A percentile compares a stretch with the other conserved stretches of the same genome.
Conservation (phyloP, 2,888 invertebrate species). For the Biston betularia region DNA sequence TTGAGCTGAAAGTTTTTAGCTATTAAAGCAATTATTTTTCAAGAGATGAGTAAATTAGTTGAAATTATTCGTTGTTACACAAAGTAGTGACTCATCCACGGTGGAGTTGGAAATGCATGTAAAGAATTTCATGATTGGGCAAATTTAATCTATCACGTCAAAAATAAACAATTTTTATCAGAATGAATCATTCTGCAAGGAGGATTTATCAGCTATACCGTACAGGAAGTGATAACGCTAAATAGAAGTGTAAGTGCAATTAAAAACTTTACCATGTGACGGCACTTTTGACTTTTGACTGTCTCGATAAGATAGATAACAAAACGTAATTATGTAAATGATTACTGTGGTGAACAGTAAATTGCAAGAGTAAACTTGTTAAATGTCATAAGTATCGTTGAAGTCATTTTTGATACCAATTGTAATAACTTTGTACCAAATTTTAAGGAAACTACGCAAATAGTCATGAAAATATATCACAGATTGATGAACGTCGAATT, state of each 20-base stretch:
- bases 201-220: slow-evolving; percentile 6
- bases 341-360: no score
- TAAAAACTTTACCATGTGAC: slow-evolving; percentile 6
- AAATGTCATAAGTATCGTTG: no score
- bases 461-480: no score
- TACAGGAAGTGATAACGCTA: slow-evolving; percentile 2
- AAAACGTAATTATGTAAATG: neutral
- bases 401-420: no score
- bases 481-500: no score
- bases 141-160: neutral
- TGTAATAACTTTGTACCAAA: no score
- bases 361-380: no score
- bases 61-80: neutral
- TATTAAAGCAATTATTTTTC: no score
- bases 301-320: neutral
- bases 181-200: slow-evolving; percentile 7
- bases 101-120: neutral
- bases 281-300: neutral
- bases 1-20: no score
- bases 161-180: slow-evolving; percentile 4
- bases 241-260: slow-evolving; percentile 6
- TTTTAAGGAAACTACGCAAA: no score
- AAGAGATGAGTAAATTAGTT: neutral
- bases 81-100: neutral
- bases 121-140: neutral